Evolutionary conservation across 2,797 vertebrate genomes (phyloP).

Genomic region (Pagetopsis macropterus): DNA sequence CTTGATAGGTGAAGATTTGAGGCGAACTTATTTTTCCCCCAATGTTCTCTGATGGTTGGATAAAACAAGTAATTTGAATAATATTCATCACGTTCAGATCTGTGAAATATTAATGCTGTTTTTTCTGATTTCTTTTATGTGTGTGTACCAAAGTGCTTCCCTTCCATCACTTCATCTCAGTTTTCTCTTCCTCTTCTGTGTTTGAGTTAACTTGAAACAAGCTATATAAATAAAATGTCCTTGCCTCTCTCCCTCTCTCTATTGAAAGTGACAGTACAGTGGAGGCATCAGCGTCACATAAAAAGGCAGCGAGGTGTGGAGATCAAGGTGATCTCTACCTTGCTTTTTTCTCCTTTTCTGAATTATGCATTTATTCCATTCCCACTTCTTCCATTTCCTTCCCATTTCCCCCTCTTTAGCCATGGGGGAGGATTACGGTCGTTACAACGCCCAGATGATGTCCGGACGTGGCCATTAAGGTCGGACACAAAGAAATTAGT

Average conservation of each 20-base stretch:
- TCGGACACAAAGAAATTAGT: constrained; percentile 28
- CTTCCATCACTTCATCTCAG: not conserved
- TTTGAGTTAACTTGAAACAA: constrained; percentile 1
- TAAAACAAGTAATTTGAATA: not conserved
- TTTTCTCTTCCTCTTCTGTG: constrained; percentile 9
- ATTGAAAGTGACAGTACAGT: constrained; percentile 45
- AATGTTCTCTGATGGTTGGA: not conserved
- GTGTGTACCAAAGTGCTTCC: not conserved
- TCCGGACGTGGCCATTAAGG: constrained; percentile 44
- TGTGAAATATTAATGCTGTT: not conserved
- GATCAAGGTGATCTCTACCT: constrained; percentile 65
- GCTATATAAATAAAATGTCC: constrained; percentile 24
- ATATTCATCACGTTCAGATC: not conserved
- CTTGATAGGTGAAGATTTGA: not conserved
- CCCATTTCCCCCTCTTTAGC: not conserved
- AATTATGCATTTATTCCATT: constrained; percentile 70
- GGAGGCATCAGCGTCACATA: constrained; percentile 56
- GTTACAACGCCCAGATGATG: constrained; percentile 37
- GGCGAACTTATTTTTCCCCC: not conserved
- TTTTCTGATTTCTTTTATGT: not conserved
- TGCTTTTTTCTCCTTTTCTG: constrained; percentile 37
- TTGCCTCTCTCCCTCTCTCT: constrained; percentile 2
- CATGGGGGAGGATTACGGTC: constrained; percentile 10
- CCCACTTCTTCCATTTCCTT: constrained; percentile 29
- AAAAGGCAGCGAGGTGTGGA: constrained; percentile 47